Conservation (phyloP, 2,888 invertebrate genomes). For the Camponotus fellah region DNA sequence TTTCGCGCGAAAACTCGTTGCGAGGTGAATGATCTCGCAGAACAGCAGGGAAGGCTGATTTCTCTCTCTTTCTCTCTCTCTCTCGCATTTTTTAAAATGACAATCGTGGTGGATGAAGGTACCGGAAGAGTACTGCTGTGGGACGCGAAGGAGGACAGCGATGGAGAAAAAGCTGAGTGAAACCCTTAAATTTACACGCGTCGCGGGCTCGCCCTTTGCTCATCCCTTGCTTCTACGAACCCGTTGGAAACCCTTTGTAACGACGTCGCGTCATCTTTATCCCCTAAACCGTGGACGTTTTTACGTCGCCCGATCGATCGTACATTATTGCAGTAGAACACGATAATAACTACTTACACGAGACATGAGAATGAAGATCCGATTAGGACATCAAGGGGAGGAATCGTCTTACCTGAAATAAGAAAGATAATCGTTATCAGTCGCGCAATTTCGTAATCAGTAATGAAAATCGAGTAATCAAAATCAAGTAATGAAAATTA, state of each 20-base stretch:
- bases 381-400: background rate
- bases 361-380: background rate
- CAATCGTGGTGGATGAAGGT: slow-evolving; percentile 11
- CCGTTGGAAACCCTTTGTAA: slow-evolving; percentile 65
- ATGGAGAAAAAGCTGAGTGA: slow-evolving; percentile 25
- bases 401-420: slow-evolving; percentile 69
- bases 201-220: slow-evolving; percentile 39
- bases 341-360: slow-evolving; percentile 35
- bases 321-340: background rate
- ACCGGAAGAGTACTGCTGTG: background rate
- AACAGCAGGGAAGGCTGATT: background rate
- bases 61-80: background rate
- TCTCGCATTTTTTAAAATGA: slow-evolving; percentile 3
- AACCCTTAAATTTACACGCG: slow-evolving; percentile 61
- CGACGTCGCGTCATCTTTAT: slow-evolving; percentile 56
- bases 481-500: too few species aligned
- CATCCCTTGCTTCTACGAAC: slow-evolving; percentile 30
- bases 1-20: slow-evolving; percentile 24
- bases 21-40: background rate
- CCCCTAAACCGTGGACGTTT: slow-evolving; percentile 48
- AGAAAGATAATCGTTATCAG: slow-evolving; percentile 19
- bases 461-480: background rate
- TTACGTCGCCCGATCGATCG: slow-evolving; percentile 23
- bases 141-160: slow-evolving; percentile 13
- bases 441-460: background rate